A percentile compares a stretch with the other conserved stretches of the same genome.
Conservation (phyloP, 2,888 invertebrate species). For the Dasypogon diadema region DNA sequence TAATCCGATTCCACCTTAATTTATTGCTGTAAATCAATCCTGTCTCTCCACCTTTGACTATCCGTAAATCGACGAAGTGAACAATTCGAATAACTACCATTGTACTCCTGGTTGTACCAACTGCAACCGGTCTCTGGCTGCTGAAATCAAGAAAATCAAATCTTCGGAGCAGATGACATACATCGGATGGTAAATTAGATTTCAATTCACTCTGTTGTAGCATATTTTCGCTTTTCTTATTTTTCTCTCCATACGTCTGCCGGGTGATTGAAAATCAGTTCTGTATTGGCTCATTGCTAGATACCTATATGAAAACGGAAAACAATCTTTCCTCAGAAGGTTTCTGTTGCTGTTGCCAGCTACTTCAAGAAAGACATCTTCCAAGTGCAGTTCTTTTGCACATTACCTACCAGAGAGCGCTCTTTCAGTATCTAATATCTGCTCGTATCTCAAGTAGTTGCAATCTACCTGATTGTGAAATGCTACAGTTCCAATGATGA, state of each 20-base stretch:
- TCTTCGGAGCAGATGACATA: conserved; percentile 2
- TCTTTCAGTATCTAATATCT: not conserved
- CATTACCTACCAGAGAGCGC: not conserved
- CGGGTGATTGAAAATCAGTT: not conserved
- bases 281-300: conserved; percentile 1
- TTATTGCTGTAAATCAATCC: too few species aligned
- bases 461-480: conserved; percentile 4
- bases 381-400: conserved; percentile 4
- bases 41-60: too few species aligned
- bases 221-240: not conserved
- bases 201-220: not conserved
- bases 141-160: conserved; percentile 28
- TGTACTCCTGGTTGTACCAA: too few species aligned
- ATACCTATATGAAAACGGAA: too few species aligned
- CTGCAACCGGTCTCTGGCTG: too few species aligned
- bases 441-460: not conserved
- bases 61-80: too few species aligned
- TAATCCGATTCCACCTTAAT: too few species aligned
- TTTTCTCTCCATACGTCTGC: not conserved
- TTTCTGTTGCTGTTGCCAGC: not conserved
- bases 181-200: conserved; percentile 19
- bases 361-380: conserved; percentile 25
- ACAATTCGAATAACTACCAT: too few species aligned
- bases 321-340: conserved; percentile 21
- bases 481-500: conserved; percentile 9